A percentile compares a stretch with the other conserved stretches of the same genome.
phyloP scores from a whole-genome alignment of 2,888 invertebrate genomes.

The Tachina lurida region DNA sequence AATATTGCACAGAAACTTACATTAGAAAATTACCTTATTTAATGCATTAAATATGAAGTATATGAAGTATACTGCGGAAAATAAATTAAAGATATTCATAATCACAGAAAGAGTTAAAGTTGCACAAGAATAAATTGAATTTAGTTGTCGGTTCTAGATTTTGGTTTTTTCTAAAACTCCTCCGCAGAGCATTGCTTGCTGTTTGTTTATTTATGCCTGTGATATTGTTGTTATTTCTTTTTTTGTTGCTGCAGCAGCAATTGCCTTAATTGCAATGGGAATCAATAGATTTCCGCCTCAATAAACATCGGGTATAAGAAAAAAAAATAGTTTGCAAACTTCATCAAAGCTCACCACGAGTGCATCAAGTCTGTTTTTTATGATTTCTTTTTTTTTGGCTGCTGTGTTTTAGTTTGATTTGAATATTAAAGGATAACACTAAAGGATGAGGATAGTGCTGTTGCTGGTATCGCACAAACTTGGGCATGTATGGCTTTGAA shows the following conservation, averaged over 20 bases:
- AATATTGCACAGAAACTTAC: not conserved
- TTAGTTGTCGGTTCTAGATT: not conserved
- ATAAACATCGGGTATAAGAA: constrained; percentile 31
- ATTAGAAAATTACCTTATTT: constrained; percentile 35
- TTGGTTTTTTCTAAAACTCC: not conserved
- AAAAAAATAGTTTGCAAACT: constrained; percentile 21
- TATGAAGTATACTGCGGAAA: not conserved
- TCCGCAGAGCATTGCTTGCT: constrained; percentile 11
- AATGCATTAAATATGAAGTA: constrained; percentile 42
- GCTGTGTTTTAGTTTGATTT: constrained; percentile 1
- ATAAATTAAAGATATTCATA: not conserved
- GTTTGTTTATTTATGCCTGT: constrained; percentile 47
- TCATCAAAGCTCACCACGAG: constrained; percentile 58
- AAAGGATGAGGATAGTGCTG: constrained; percentile 17
- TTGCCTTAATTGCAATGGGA: constrained; percentile 68
- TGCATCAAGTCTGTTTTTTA: constrained; percentile 45
- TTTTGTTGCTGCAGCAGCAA: constrained; percentile 38
- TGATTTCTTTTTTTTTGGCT: constrained; percentile 6
- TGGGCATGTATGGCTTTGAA: constrained; percentile 5
- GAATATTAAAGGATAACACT: constrained; percentile 2
- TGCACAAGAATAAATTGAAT: constrained; percentile 41
- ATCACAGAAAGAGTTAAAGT: constrained; percentile 11
- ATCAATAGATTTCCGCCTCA: constrained; percentile 67
- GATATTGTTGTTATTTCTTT: constrained; percentile 30
- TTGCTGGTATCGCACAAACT: not conserved